Evolutionary conservation across 2,888 invertebrate genomes (phyloP), one percentile per base, ranked within the genome.

Genomic region (Nebria salina): DNA sequence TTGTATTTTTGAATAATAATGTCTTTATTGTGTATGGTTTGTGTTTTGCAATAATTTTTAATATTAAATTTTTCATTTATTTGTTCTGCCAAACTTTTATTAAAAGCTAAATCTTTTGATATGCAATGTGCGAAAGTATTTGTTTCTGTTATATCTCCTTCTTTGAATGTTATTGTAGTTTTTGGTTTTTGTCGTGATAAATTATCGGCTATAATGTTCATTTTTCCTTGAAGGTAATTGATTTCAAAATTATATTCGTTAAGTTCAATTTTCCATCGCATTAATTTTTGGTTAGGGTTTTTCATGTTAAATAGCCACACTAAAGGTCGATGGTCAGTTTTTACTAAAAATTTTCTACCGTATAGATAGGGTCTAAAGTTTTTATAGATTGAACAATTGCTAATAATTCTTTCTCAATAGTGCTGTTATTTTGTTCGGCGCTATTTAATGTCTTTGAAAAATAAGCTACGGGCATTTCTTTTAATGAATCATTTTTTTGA

Each of bases 301-400:
- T 76, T 76, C 76, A 76, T 76, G 66, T 68, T 68, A 25, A 76
- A 66, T 26, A 76, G 34, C 66, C 68, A 66, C n/a, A 68, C 41
- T 65, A 76, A 65, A 7, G 76, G 76, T 76, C 76, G 25, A 34
- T 76, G 68, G n/a, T 66, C 76, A 15, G 76, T 76, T 3, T 43
- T n/a, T 41, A 76, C 66, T 42, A 65, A 13, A 13, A 76, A 76
- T 66, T 66, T 66, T 34, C 76, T 66, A 13, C 76, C 66, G n/a
- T 68, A 76, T 8, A 76, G 3, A n/a, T 76, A 76, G 9, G 66
- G 66, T 76, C 66, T 65, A 77, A 77, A 77, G 42, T 77, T 77
- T 77, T 70, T 43, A 43, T 43, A 9, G 43, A 43, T 43, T 43
- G 43, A 8, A 43, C 43, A 43, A 43, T 43, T 43, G 43, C 43